A percentile compares a stretch with the other conserved stretches of the same genome.
These are phyloP conservation scores for Morpho helenor DNA, from an alignment of 2,888 invertebrate species.

Conservation along the genomic window DNA sequence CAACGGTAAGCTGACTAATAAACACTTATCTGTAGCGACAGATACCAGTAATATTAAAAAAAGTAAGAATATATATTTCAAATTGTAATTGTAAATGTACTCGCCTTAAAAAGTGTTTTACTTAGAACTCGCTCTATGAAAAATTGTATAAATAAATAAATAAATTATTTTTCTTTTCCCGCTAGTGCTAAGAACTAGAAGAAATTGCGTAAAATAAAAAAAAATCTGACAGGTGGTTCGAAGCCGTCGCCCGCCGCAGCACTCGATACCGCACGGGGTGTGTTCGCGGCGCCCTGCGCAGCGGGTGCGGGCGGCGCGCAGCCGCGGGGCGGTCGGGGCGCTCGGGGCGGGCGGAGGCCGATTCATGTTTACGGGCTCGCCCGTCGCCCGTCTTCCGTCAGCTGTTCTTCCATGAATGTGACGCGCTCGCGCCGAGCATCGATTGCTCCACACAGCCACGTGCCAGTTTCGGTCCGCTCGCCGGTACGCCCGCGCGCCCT, in stretches of 20 bases:
- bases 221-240: too few species aligned
- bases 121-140: too few species aligned
- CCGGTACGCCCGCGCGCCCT: conserved; percentile 56
- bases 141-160: too few species aligned
- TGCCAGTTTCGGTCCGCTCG: conserved; percentile 58
- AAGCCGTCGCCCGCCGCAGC: conserved; percentile 8
- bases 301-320: conserved; percentile 29
- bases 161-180: too few species aligned
- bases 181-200: too few species aligned
- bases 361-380: conserved; percentile 75
- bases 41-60: too few species aligned
- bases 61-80: too few species aligned
- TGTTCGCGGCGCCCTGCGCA: conserved; percentile 28
- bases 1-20: too few species aligned
- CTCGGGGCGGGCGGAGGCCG: conserved; percentile 40
- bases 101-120: too few species aligned
- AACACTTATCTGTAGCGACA: too few species aligned
- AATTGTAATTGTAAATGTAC: too few species aligned
- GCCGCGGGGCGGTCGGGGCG: conserved; percentile 8
- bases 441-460: conserved; percentile 69
- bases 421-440: conserved; percentile 68
- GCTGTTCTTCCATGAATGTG: conserved; percentile 75
- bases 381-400: conserved; percentile 73
- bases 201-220: too few species aligned
- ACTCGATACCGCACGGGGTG: conserved; percentile 29